phyloP scores from a whole-genome alignment of 23 tunicate genomes.

The Corella eumyota region DNA sequence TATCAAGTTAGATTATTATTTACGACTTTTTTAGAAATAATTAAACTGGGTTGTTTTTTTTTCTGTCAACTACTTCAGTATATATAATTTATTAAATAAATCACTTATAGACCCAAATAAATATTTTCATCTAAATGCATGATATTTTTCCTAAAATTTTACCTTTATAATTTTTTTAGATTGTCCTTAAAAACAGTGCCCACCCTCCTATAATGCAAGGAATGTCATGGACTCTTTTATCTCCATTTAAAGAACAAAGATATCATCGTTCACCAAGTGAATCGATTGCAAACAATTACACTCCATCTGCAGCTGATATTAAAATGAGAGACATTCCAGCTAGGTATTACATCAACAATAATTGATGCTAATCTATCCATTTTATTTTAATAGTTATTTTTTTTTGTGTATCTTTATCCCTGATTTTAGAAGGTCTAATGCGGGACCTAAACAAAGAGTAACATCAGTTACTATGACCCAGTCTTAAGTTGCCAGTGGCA shows the following conservation, averaged over 20 bases:
- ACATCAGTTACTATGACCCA: no score
- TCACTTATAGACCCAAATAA: not conserved
- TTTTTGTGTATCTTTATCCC: not conserved
- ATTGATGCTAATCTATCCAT: not conserved
- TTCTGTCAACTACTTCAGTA: no score
- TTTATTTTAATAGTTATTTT: not conserved
- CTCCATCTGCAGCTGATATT: conserved; percentile 68
- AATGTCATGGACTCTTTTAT: conserved; percentile 67
- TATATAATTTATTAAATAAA: no score
- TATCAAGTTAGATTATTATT: conserved; percentile 28
- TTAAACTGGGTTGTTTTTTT: no score
- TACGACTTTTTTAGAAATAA: not conserved
- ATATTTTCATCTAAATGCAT: not conserved
- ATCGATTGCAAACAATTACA: conserved; percentile 80
- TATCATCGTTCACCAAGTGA: conserved; percentile 73
- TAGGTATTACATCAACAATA: not conserved
- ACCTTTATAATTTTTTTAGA: conserved; percentile 8
- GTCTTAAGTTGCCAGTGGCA: no score
- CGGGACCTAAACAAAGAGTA: no score
- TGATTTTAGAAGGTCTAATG: no score
- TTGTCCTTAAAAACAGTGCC: conserved; percentile 61
- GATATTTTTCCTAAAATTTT: not conserved
- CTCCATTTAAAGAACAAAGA: conserved; percentile 77
- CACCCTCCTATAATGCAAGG: conserved; percentile 98
- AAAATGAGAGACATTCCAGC: conserved; percentile 37